Base-by-base conservation (phyloP, 1,140 invertebrate species). In the Tetramorium parvispinum region DNA sequence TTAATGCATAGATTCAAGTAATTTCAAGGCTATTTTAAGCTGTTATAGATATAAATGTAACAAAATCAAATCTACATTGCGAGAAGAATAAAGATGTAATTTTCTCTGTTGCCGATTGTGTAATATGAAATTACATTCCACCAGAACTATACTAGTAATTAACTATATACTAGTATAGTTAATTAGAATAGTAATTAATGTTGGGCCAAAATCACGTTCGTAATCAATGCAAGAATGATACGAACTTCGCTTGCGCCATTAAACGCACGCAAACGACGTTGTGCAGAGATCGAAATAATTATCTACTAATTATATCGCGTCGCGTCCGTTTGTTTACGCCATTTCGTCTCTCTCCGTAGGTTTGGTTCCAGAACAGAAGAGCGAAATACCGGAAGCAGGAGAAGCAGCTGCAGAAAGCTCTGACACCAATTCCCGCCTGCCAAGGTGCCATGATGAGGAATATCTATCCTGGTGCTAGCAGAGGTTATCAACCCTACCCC, bases 301-400 rank as follows among this genome's bases (percentile, higher is more conserved):
- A 49, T 71, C 7, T 71, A 37, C 6, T 51, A 55, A 40, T 75
- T 57, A 11, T 40, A 59, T 27, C 7, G 32, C 51, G 21, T 40
- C 32, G n/a, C 43, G 46, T 32, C 13, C 21, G 21, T 66, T 79
- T 11, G 46, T 27, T 85, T 32, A 83, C 37, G 57, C 18, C 55
- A 85, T 24, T 71, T 51, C 66, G 5, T 57, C 76, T 78, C 3
- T 91, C 81, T 89, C 89, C 88, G 92, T 94, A 98, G 98, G 98
- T 98, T 5, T 99, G 98, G 99, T 99, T 99, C 96, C 99, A 99
- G 96, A 99, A 99, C 95, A 97, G 99, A 91, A 97, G 99, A 94
- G 99, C 99, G 90, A 99, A 99, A 95, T 99, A 99, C 94, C 96
- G 99, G 88, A 99, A 99, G 95, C 99, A 99, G 94, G 99, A 99